Evolutionary conservation across 2,113 vertebrate species (phyloP), one percentile per base, ranked within the genome.

Genomic region (Hippocampus abdominalis): DNA sequence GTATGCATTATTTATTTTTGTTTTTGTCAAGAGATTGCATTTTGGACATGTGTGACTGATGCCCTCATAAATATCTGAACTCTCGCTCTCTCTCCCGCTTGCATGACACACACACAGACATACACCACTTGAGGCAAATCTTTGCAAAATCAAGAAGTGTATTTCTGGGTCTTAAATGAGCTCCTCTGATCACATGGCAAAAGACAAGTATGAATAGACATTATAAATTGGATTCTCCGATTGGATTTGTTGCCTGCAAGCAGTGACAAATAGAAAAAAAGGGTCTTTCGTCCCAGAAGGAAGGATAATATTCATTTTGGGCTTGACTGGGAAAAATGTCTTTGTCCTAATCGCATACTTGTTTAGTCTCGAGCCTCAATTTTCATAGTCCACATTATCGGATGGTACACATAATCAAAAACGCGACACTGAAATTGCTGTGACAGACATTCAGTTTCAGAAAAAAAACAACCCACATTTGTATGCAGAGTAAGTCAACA

Each of bases 201-300:
- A 72, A 81, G 79, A 82, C 84, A 75, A 72, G 76, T 86, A 86
- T 87, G 89, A 89, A 86, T 88, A 87, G 83, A 87, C 86, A 86
- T 88, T 89, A 88, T 90, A 46, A 27, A 64, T 46, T 46, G 63
- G 63, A 48, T 64, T 27, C 42, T 64, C 13, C 90, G 91, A 91
- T 92, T 91, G 83, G 87, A 90, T 91, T 89, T 69, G 72, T 69
- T 80, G 83, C 82, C 89, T 87, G 78, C 68, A 83, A 83, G 85
- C 86, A 86, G 59, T 81, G 82, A 86, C 83, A 82, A 79, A 81
- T 36, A 63, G 39, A 25, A 54, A 73, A 75, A 84, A 78, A 72
- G 75, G 73, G 68, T 65, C 56, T 87, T 86, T 84, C 72, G 82
- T 83, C 79, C 81, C 70, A 74, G 75, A 75, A 81, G 78, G 66